phyloP scores from a whole-genome alignment of 2,113 vertebrate genomes.

The Lipophrys pholis region DNA sequence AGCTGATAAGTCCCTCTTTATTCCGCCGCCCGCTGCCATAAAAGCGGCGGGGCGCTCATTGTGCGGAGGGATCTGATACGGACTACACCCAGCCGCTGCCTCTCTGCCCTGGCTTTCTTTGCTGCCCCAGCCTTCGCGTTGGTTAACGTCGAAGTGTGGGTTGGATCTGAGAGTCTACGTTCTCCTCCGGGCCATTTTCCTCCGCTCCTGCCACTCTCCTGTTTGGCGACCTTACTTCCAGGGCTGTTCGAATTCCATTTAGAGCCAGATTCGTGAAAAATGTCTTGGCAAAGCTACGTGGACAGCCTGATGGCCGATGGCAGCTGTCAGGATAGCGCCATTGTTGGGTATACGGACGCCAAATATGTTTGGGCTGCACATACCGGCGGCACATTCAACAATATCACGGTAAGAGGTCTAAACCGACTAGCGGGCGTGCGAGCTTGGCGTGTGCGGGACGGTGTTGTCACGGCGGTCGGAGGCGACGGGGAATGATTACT shows the following conservation, averaged over 20 bases:
- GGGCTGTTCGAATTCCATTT: slow-evolving; percentile 43
- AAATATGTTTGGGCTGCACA: slow-evolving; percentile 94
- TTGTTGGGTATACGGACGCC: slow-evolving; percentile 92
- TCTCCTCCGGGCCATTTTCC: slow-evolving; percentile 10
- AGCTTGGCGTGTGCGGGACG: not conserved
- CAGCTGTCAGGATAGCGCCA: slow-evolving; percentile 96
- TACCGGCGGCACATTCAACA: slow-evolving; percentile 86
- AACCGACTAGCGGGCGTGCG: too few species aligned
- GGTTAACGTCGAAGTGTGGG: slow-evolving; percentile 65
- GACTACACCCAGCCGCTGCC: slow-evolving; percentile 84
- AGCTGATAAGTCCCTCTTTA: slow-evolving; percentile 52
- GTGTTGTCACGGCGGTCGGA: not conserved
- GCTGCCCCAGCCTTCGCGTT: slow-evolving; percentile 79
- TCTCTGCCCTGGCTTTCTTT: slow-evolving; percentile 78
- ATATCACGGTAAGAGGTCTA: slow-evolving; percentile 87
- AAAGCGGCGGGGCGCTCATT: slow-evolving; percentile 63
- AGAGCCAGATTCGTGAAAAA: slow-evolving; percentile 72
- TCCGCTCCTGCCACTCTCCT: not conserved
- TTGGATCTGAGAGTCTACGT: slow-evolving; percentile 55
- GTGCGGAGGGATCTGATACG: slow-evolving; percentile 83
- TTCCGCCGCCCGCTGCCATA: slow-evolving; percentile 66
- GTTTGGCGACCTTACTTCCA: slow-evolving; percentile 8
- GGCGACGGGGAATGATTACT: too few species aligned
- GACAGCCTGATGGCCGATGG: slow-evolving; percentile 95
- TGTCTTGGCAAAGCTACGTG: slow-evolving; percentile 96